A percentile compares a stretch with the other conserved stretches of the same genome.
Conservation (phyloP, 1,140 invertebrate genomes). For the Bombus picipes region DNA sequence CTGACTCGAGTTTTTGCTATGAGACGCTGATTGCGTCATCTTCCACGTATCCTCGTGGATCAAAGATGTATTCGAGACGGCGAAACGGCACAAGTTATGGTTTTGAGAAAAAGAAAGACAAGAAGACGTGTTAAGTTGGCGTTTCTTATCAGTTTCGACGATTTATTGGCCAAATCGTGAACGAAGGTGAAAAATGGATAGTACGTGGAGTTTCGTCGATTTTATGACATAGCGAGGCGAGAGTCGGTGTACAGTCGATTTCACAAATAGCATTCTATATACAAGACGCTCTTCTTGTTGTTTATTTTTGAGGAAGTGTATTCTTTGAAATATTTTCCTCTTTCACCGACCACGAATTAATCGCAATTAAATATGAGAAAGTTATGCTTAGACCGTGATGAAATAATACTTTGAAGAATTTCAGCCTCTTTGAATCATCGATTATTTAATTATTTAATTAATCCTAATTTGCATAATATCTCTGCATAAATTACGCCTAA, state of each 20-base stretch:
- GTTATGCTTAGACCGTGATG: no score
- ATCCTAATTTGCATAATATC: no score
- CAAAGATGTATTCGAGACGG: not conserved
- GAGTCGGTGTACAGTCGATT: not conserved
- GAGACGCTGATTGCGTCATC: not conserved
- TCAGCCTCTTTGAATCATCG: no score
- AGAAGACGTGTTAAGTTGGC: not conserved
- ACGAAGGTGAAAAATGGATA: not conserved
- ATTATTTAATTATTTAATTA: no score
- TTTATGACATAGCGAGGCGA: not conserved
- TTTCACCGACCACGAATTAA: rapidly evolving
- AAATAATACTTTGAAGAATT: no score
- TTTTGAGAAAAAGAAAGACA: not conserved
- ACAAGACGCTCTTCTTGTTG: not conserved
- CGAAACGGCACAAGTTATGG: not conserved
- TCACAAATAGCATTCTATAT: not conserved
- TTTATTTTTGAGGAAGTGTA: not conserved
- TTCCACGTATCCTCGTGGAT: not conserved
- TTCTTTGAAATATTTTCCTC: no score
- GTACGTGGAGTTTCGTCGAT: not conserved
- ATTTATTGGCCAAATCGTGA: conserved; percentile 26
- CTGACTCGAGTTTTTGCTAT: not conserved
- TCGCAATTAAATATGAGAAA: no score
- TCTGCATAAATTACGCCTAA: no score
- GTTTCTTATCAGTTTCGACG: not conserved